Conservation (phyloP, 1,140 invertebrate species). For the Parasteatoda tepidariorum region DNA sequence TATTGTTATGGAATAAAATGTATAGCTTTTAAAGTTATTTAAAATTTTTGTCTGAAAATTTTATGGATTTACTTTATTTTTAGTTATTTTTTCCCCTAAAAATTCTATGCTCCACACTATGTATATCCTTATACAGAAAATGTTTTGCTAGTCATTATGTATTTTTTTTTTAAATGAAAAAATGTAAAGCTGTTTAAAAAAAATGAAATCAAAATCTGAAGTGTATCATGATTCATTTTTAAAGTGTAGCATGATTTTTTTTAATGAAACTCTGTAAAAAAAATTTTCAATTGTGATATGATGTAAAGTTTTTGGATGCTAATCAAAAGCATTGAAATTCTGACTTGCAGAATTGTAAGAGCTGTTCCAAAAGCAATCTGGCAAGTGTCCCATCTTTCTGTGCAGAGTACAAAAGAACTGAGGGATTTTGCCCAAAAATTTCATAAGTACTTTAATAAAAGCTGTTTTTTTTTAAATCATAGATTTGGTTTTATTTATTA, state of each 20-base stretch:
- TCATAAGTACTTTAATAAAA: conserved; percentile 54
- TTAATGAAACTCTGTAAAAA: neutral
- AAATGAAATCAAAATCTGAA: too few relatives aligned
- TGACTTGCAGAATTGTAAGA: neutral
- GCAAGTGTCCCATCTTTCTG: conserved; percentile 41
- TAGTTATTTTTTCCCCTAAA: too few relatives aligned
- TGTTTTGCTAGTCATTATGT: too few relatives aligned
- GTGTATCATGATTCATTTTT: neutral
- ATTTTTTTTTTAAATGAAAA: too few relatives aligned
- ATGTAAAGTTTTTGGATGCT: neutral
- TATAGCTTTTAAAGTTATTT: too few relatives aligned
- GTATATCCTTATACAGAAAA: too few relatives aligned
- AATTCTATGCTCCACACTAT: too few relatives aligned
- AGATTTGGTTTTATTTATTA: too few relatives aligned
- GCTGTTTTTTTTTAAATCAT: conserved; percentile 34
- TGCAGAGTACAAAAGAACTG: conserved; percentile 53
- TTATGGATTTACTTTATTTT: too few relatives aligned
- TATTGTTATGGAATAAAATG: too few relatives aligned
- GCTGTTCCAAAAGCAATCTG: conserved; percentile 9
- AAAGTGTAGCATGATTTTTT: neutral
- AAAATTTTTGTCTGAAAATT: too few relatives aligned
- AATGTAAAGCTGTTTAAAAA: too few relatives aligned
- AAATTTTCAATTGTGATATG: neutral
- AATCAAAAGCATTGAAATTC: conserved; percentile 18
- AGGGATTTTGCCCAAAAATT: conserved; percentile 45